These are phyloP conservation scores for Anabacerthia variegaticeps DNA, from an alignment of 2,797 vertebrate genomes.

Conservation along the genomic window DNA sequence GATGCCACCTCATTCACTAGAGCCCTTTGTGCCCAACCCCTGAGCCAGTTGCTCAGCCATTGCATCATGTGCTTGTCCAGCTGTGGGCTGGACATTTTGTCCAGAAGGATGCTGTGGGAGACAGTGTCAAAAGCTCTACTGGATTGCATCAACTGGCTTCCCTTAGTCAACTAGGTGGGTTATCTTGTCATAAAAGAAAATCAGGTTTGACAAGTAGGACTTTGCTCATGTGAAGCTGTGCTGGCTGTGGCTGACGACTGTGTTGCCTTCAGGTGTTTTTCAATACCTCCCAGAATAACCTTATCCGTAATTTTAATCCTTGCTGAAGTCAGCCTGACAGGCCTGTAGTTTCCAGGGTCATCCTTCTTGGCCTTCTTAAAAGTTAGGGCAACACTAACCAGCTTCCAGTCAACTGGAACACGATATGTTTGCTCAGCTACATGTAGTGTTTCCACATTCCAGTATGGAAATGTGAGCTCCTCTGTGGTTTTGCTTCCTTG, in stretches of 20 bases:
- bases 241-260: background rate
- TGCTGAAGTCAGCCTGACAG: background rate
- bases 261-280: background rate
- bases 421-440: background rate
- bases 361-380: background rate
- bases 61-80: accelerated
- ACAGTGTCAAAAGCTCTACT: background rate
- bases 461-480: background rate
- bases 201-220: background rate
- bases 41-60: background rate
- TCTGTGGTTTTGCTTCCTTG: background rate
- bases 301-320: background rate
- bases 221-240: background rate
- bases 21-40: background rate
- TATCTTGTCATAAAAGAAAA: background rate
- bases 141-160: background rate
- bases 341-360: background rate
- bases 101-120: background rate
- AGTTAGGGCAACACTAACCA: background rate
- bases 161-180: background rate
- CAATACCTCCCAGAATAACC: background rate
- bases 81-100: background rate
- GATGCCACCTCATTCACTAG: background rate
- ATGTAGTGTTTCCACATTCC: background rate
- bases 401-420: background rate